Evolutionary conservation across 2,888 invertebrate genomes (phyloP).

Genomic region (Amorpha juglandis): DNA sequence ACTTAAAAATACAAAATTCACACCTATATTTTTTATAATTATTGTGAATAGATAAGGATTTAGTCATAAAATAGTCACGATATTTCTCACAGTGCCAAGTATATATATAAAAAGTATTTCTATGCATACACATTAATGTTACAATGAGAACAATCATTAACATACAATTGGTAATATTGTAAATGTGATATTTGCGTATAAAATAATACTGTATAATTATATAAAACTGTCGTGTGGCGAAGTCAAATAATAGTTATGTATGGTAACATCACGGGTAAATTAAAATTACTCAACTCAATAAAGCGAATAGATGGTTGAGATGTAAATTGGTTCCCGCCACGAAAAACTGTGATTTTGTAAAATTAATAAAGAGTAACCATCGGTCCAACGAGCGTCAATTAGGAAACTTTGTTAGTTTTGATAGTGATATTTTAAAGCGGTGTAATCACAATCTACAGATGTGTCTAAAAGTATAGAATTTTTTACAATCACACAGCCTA

Average conservation of each 20-base stretch:
- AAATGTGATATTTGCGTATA: conserved; percentile 45
- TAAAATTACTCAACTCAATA: conserved; percentile 44
- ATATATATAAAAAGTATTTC: conserved; percentile 1
- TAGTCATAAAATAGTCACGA: background rate
- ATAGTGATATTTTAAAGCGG: background rate
- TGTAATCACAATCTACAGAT: conserved; percentile 4
- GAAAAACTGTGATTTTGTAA: background rate
- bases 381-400: background rate
- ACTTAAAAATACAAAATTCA: conserved; percentile 2
- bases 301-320: conserved; percentile 48
- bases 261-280: conserved; percentile 59
- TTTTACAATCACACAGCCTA: conserved; percentile 58
- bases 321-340: background rate
- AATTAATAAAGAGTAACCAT: background rate
- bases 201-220: conserved; percentile 65
- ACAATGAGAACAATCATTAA: background rate
- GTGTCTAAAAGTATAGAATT: conserved; percentile 24
- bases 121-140: background rate
- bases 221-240: conserved; percentile 47
- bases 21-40: background rate
- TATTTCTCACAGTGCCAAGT: background rate
- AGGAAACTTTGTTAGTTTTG: background rate
- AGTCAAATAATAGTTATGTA: conserved; percentile 52
- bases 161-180: conserved; percentile 33
- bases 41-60: background rate